A percentile compares a stretch with the other conserved stretches of the same genome.
Conservation (phyloP, 2,797 vertebrate genomes). For the Gambusia yucatana region DNA sequence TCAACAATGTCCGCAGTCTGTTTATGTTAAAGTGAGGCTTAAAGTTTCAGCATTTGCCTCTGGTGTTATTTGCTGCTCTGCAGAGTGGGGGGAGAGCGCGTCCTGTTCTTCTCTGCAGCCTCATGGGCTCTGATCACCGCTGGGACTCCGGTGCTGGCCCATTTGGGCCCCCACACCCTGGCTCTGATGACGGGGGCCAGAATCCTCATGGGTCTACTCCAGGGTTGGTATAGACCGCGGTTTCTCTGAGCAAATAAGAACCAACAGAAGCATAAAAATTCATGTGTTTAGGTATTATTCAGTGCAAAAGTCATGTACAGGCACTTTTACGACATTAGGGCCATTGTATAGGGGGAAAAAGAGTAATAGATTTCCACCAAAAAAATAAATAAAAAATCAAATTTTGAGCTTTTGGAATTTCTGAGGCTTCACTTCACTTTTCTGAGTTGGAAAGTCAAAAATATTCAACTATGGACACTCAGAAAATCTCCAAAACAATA, state of each 20-base stretch:
- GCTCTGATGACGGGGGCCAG: constrained; percentile 65
- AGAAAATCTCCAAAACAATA: too few species aligned
- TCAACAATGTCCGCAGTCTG: not conserved
- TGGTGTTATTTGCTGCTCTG: not conserved
- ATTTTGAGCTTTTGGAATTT: too few species aligned
- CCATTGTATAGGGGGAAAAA: too few species aligned
- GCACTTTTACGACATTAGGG: not conserved
- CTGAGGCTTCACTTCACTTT: too few species aligned
- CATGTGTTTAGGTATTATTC: not conserved
- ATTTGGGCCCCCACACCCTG: constrained; percentile 52
- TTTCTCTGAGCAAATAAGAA: not conserved
- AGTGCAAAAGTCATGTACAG: not conserved
- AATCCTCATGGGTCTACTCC: constrained; percentile 75
- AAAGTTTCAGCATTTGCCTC: not conserved
- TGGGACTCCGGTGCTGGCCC: constrained; percentile 64
- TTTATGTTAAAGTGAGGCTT: not conserved
- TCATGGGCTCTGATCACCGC: constrained; percentile 70
- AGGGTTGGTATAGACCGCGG: constrained; percentile 63
- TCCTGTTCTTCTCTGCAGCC: constrained; percentile 67
- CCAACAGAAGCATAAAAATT: not conserved
- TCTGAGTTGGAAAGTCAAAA: too few species aligned
- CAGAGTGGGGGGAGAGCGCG: constrained; percentile 77
- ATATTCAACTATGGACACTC: too few species aligned
- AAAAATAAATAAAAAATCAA: too few species aligned
- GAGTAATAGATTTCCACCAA: too few species aligned